Conservation (phyloP, 1,140 invertebrate genomes). For the Drosophila oshimai region DNA sequence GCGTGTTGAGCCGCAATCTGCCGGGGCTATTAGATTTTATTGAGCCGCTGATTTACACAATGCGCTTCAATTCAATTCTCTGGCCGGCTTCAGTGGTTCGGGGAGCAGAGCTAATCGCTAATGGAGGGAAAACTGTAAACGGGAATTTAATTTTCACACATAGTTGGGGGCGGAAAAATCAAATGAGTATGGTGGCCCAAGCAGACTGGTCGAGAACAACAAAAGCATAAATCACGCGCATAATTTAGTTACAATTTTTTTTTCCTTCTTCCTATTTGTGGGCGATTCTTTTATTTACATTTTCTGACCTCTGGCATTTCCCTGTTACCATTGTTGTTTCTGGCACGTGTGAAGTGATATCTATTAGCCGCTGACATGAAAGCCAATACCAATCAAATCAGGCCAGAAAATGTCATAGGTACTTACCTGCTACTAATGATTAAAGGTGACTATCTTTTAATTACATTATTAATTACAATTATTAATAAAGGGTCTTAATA, state of each 20-base stretch:
- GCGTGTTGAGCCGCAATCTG: conserved; percentile 72
- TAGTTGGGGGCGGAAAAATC: conserved; percentile 51
- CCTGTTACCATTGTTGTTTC: conserved; percentile 17
- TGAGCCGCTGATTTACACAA: conserved; percentile 78
- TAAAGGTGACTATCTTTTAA: too few species aligned
- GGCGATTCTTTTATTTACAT: conserved; percentile 55
- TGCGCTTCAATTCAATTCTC: conserved; percentile 73
- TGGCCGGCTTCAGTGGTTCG: neutral
- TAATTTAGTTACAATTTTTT: conserved; percentile 51
- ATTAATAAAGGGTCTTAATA: neutral
- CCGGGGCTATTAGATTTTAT: conserved; percentile 75
- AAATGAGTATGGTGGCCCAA: conserved; percentile 38
- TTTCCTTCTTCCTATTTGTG: neutral
- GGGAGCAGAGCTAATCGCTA: conserved; percentile 38
- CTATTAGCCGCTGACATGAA: conserved; percentile 40
- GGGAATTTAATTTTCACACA: conserved; percentile 78
- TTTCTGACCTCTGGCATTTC: conserved; percentile 53
- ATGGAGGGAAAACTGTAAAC: conserved; percentile 44
- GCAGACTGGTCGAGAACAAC: conserved; percentile 28
- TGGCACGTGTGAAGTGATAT: conserved; percentile 63
- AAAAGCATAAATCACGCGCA: conserved; percentile 65
- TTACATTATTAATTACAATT: neutral
- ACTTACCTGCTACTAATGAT: too few species aligned
- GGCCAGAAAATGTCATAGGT: neutral
- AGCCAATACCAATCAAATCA: conserved; percentile 3